A percentile compares a stretch with the other conserved stretches of the same genome.
These are phyloP conservation scores for Chymomyza fuscimana DNA, from an alignment of 2,888 invertebrate genomes.

Conservation along the genomic window DNA sequence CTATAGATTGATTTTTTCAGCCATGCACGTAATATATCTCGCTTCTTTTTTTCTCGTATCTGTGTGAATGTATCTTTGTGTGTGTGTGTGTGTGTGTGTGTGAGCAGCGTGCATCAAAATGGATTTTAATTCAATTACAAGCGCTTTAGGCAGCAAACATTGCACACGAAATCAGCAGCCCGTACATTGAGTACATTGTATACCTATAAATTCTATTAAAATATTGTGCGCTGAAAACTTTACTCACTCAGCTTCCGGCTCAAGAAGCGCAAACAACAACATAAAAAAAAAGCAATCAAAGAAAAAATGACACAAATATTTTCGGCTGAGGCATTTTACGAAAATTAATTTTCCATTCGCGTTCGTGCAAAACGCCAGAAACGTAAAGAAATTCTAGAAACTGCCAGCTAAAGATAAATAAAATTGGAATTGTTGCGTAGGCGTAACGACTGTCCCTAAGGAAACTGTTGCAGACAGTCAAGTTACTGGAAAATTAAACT, in stretches of 20 bases:
- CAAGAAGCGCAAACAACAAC: background rate
- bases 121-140: constrained; percentile 47
- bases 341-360: constrained; percentile 49
- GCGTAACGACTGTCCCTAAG: constrained; percentile 15
- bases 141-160: constrained; percentile 10
- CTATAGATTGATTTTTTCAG: constrained; percentile 49
- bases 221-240: background rate
- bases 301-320: background rate
- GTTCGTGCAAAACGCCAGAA: background rate
- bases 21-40: constrained; percentile 14
- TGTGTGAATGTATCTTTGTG: background rate
- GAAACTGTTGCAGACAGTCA: background rate
- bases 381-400: constrained; percentile 24
- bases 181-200: constrained; percentile 3
- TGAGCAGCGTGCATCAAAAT: constrained; percentile 12
- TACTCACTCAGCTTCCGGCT: background rate
- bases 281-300: background rate
- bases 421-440: constrained; percentile 18
- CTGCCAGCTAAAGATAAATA: constrained; percentile 38
- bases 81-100: constrained; percentile 22
- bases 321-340: constrained; percentile 15
- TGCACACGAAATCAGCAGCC: background rate
- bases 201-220: background rate
- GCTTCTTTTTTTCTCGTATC: too few species aligned
- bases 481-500: background rate